Percentiles rank a stretch among this genome's conserved stretches.
These are phyloP conservation scores for Hirundo rustica DNA, from an alignment of 2,797 vertebrate genomes.

Conservation along the genomic window DNA sequence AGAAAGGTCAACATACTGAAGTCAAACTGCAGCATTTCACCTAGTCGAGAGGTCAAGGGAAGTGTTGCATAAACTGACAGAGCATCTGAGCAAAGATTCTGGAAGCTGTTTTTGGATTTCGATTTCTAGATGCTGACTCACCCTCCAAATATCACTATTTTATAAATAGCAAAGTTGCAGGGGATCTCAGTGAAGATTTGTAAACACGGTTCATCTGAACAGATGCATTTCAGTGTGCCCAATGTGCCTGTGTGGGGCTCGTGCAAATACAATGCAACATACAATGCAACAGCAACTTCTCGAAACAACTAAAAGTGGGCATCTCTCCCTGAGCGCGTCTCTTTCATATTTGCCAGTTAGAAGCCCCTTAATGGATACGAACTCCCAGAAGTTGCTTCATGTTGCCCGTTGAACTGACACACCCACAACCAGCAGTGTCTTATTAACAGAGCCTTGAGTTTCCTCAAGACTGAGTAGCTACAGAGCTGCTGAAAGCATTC, in stretches of 20 bases:
- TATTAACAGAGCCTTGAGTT: neutral
- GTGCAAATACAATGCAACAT: too few relatives aligned
- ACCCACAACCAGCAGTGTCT: neutral
- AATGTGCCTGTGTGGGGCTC: neutral
- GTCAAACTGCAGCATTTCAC: neutral
- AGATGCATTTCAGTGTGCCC: neutral
- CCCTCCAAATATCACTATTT: neutral
- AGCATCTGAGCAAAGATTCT: neutral
- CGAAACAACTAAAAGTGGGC: neutral
- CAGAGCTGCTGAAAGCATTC: neutral
- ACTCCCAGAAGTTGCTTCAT: neutral
- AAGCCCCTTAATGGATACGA: fast-evolving
- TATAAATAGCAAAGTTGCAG: fast-evolving
- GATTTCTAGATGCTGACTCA: neutral
- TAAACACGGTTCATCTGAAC: fast-evolving
- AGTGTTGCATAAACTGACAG: conserved; percentile 12
- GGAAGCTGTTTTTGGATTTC: neutral
- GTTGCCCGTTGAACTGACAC: neutral
- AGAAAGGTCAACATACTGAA: conserved; percentile 60
- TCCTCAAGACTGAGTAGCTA: fast-evolving
- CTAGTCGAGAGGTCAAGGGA: conserved; percentile 32
- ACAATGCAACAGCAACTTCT: neutral
- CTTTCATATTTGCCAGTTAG: fast-evolving
- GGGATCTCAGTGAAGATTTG: neutral
- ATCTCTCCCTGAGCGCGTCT: neutral